Evolutionary conservation across 2,113 vertebrate genomes (phyloP).

Genomic region (Morone chrysops): DNA sequence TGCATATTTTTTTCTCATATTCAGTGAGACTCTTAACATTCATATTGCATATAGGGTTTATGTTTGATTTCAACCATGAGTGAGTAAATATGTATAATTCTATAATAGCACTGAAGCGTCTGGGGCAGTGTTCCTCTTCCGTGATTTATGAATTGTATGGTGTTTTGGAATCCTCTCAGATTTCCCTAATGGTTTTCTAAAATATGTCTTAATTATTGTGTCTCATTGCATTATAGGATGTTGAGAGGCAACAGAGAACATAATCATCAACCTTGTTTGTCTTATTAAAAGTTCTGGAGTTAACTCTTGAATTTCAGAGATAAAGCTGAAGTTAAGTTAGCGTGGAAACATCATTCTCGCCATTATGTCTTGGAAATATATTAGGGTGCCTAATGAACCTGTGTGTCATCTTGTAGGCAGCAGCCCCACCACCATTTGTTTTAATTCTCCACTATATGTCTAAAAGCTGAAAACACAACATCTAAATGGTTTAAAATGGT

Average conservation of each 20-base stretch:
- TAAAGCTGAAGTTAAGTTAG: constrained; percentile 13
- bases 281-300: constrained; percentile 42
- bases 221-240: constrained; percentile 35
- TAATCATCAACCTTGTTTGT: constrained; percentile 45
- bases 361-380: constrained; percentile 53
- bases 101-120: not conserved
- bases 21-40: not conserved
- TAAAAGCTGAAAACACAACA: constrained; percentile 37
- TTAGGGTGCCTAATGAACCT: constrained; percentile 71
- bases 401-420: constrained; percentile 45
- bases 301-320: constrained; percentile 20
- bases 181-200: constrained; percentile 27
- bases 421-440: constrained; percentile 53
- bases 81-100: not conserved
- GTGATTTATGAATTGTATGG: constrained; percentile 3
- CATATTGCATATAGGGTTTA: not conserved
- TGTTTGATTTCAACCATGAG: not conserved
- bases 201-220: constrained; percentile 40
- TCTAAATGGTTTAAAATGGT: constrained; percentile 38
- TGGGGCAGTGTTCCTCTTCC: not conserved
- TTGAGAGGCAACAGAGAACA: constrained; percentile 38
- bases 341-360: constrained; percentile 27
- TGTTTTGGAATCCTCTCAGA: constrained; percentile 26
- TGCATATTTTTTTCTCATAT: too few relatives aligned
- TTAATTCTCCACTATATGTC: constrained; percentile 31